These are phyloP conservation scores for Typhlichthys eigenmanni DNA, from an alignment of 2,797 vertebrate genomes.

Conservation along the genomic window DNA sequence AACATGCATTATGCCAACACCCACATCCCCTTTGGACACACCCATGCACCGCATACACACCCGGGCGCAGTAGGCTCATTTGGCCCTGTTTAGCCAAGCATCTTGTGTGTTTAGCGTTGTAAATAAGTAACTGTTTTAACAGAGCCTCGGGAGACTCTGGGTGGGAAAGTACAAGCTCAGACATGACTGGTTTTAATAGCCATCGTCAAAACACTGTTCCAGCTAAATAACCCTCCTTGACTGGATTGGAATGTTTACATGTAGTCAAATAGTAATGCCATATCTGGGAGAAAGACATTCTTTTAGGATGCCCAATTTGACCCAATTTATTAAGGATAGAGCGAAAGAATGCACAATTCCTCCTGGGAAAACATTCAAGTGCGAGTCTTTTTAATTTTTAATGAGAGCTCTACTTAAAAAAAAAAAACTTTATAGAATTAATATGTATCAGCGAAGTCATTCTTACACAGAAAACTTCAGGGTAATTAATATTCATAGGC, in stretches of 20 bases:
- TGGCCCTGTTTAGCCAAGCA: conserved; percentile 68
- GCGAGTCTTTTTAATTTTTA: conserved; percentile 81
- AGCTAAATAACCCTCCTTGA: conserved; percentile 52
- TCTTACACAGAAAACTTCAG: conserved; percentile 87
- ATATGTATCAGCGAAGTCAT: conserved; percentile 87
- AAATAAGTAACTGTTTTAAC: conserved; percentile 76
- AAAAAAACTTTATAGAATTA: conserved; percentile 89
- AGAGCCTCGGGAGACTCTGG: conserved; percentile 61
- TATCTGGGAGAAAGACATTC: conserved; percentile 58
- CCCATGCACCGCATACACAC: conserved; percentile 14
- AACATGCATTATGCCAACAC: conserved; percentile 37
- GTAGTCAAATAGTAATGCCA: conserved; percentile 63
- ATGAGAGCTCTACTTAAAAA: conserved; percentile 81
- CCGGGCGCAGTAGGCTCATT: conserved; percentile 38
- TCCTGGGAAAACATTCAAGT: conserved; percentile 77
- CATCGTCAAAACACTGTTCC: conserved; percentile 63
- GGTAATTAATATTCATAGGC: conserved; percentile 94
- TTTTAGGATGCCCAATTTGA: conserved; percentile 70
- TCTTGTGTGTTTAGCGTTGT: conserved; percentile 76
- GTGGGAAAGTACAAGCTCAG: conserved; percentile 53
- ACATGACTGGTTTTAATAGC: conserved; percentile 65
- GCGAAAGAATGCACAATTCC: conserved; percentile 77
- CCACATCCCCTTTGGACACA: conserved; percentile 49
- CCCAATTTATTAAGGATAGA: conserved; percentile 78
- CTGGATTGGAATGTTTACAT: conserved; percentile 68